Base-by-base conservation (phyloP, 1,140 invertebrate genomes). In the Drosophila micromelanica region DNA sequence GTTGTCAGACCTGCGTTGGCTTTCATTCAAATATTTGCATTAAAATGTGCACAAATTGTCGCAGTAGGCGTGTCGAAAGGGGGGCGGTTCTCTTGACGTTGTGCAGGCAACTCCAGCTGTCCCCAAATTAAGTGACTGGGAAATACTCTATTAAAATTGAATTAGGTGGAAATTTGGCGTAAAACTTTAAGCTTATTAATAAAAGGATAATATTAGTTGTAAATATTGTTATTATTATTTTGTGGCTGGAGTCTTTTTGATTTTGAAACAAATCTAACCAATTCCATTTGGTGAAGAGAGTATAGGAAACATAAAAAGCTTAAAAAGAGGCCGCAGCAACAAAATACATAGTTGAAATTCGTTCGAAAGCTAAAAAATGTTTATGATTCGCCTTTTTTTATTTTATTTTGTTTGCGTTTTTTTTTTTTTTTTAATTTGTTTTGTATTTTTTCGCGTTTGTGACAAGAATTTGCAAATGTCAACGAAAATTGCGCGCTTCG, bases 391-490 rank as follows among this genome's bases (percentile, higher is more conserved):
- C 27, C 38, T 46, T 35, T 46, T 35, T 30, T 15, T 45, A 32
- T 17, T 42, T 38, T 20, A 13, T 42, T 35, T 35, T 35, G 2
- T 7, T 35, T 35, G 2, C 8, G 5, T 32, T 1, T 35, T 9
- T 35, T 35, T 35, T 35, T 35, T 35, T 35, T 35, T 12, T 45
- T 32, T 0, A 6, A 32, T 40, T 51, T 27, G 15, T 61, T 55
- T 55, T 59, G 27, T 54, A 43, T 65, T 84, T 67, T 64, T 75
- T 57, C 60, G 56, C 60, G 76, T 74, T 82, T 86, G 84, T 86
- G 82, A 86, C 82, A 86, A 86, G 82, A 86, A 86, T 86, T 86
- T 86, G 82, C 82, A 87, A 86, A 86, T 86, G 84, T 82, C 82
- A 89, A 86, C 80, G 76, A 86, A 86, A 86, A 87, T 75, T 82